A percentile compares a stretch with the other conserved stretches of the same genome.
Evolutionary conservation across 2,797 vertebrate genomes (phyloP).

Genomic region (Sarcophilus harrisii): DNA sequence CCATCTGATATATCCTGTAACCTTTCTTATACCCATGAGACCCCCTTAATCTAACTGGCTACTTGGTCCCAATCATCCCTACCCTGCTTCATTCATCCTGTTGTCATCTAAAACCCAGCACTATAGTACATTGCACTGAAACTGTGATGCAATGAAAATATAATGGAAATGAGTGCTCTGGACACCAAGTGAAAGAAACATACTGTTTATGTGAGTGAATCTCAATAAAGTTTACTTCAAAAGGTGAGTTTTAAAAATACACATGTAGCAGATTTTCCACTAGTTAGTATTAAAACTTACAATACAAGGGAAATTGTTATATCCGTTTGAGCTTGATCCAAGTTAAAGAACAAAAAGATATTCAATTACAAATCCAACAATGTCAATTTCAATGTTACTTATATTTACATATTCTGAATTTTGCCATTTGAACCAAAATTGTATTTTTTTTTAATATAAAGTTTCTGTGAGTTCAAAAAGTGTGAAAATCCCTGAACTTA

Average conservation of each 20-base stretch:
- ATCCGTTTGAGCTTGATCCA: background rate
- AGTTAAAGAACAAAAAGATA: background rate
- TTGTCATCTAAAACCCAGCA: background rate
- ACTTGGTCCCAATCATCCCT: background rate
- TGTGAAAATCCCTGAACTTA: slow-evolving; percentile 4
- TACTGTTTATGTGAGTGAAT: background rate
- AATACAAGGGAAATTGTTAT: background rate
- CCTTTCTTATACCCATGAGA: background rate
- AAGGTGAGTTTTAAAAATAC: background rate
- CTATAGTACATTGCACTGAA: background rate
- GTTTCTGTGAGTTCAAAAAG: background rate
- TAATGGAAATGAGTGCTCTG: background rate
- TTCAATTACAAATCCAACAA: background rate
- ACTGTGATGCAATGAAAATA: background rate
- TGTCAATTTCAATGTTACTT: background rate
- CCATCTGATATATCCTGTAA: background rate
- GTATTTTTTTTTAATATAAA: background rate
- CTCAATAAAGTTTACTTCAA: background rate
- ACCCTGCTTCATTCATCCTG: background rate
- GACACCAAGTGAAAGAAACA: background rate
- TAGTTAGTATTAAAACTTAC: background rate
- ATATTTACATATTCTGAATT: background rate
- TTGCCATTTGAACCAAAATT: background rate
- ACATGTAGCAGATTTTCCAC: background rate
- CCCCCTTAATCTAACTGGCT: background rate